These are phyloP conservation scores for Drosophila kanekoi DNA, from an alignment of 2,888 invertebrate genomes.

Conservation along the genomic window DNA sequence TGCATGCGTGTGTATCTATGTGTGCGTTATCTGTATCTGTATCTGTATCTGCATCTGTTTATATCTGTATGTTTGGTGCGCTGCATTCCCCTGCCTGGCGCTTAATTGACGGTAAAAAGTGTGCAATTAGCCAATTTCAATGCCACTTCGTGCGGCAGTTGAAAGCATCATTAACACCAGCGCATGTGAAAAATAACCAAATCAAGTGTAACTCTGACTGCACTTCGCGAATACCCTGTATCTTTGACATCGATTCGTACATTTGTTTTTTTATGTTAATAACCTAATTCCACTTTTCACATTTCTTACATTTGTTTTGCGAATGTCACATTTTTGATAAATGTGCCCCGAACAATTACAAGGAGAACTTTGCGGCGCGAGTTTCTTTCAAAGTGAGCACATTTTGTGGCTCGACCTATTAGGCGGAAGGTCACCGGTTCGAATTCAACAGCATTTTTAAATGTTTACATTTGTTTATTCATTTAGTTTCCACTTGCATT, in stretches of 20 bases:
- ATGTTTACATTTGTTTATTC: too few relatives aligned
- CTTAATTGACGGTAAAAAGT: conserved; percentile 58
- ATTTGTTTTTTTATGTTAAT: neutral
- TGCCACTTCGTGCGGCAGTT: conserved; percentile 50
- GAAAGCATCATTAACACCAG: conserved; percentile 53
- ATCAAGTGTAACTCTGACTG: neutral
- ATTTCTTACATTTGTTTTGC: too few relatives aligned
- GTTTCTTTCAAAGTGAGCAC: too few relatives aligned
- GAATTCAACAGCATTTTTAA: too few relatives aligned
- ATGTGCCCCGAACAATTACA: too few relatives aligned
- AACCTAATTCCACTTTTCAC: too few relatives aligned
- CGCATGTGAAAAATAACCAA: conserved; percentile 1
- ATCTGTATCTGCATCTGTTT: conserved; percentile 1
- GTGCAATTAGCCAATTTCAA: conserved; percentile 62
- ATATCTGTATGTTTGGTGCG: conserved; percentile 25
- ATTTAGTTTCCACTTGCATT: too few relatives aligned
- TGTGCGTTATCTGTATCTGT: conserved; percentile 4
- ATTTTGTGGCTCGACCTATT: too few relatives aligned
- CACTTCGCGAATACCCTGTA: conserved; percentile 15
- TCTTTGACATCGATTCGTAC: neutral
- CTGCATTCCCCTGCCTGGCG: conserved; percentile 1
- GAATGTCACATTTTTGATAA: too few relatives aligned
- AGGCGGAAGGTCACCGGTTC: too few relatives aligned
- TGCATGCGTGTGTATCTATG: neutral
- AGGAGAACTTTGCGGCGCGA: too few relatives aligned